Conservation (phyloP, 2,113 vertebrate species). For the Okapia johnstoni region DNA sequence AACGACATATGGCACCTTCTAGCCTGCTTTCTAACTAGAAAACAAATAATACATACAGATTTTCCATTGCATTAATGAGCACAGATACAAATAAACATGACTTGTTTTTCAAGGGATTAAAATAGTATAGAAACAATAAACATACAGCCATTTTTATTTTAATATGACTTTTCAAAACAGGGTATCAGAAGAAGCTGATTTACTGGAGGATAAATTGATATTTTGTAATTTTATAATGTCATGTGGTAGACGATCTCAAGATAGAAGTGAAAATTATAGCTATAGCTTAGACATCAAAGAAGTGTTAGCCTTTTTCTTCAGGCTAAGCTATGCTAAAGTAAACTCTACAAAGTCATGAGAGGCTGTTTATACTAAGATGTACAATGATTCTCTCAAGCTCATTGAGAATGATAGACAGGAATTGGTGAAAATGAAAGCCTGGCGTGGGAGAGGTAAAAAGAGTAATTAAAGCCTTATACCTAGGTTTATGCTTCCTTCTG, state of each 20-base stretch:
- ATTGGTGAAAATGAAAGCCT: background rate
- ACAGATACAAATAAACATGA: constrained; percentile 8
- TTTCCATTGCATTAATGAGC: background rate
- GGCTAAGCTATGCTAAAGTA: background rate
- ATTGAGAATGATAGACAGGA: background rate
- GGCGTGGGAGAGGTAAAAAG: background rate
- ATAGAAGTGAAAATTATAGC: background rate
- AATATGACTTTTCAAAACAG: background rate
- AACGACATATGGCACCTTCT: background rate
- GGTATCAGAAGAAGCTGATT: background rate
- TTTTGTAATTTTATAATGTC: background rate
- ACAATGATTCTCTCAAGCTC: background rate
- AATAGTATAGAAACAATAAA: constrained; percentile 3
- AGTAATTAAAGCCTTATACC: background rate
- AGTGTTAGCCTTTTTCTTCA: background rate
- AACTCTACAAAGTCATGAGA: background rate
- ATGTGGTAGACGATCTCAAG: background rate
- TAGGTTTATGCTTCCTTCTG: background rate
- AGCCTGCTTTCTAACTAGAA: constrained; percentile 18
- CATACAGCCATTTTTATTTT: background rate
- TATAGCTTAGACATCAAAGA: background rate
- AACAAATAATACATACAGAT: background rate
- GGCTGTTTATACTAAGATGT: background rate
- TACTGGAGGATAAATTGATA: background rate
- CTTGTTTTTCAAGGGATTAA: background rate